Conservation (phyloP, 2,797 vertebrate species). For the Rhyacichthys aspro region DNA sequence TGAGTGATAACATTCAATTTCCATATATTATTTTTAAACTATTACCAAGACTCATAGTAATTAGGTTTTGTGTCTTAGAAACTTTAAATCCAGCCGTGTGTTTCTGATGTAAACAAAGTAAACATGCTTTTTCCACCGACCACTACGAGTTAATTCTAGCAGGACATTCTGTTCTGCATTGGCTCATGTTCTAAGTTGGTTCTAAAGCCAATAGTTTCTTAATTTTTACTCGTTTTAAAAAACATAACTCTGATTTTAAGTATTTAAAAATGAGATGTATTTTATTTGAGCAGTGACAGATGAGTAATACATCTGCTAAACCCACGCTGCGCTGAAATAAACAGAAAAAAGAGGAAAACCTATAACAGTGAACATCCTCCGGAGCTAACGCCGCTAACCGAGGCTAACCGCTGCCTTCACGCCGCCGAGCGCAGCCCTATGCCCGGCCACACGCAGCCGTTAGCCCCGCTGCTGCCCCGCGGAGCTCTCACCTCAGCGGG, state of each 20-base stretch:
- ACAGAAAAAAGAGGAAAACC: neutral
- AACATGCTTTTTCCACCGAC: neutral
- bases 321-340: neutral
- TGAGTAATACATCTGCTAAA: neutral
- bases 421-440: neutral
- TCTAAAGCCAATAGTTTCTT: neutral
- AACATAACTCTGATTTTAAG: too few relatives aligned
- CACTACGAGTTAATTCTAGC: too few relatives aligned
- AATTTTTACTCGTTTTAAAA: conserved; percentile 1
- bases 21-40: too few relatives aligned
- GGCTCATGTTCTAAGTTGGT: conserved; percentile 2
- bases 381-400: neutral
- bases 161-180: conserved; percentile 7
- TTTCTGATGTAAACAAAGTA: neutral
- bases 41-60: too few relatives aligned
- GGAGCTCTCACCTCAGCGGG: neutral
- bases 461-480: neutral
- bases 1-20: too few relatives aligned
- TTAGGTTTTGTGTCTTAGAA: too few relatives aligned
- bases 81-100: too few relatives aligned
- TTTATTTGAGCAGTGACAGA: neutral
- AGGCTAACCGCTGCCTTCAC: neutral
- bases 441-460: neutral
- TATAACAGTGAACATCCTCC: conserved; percentile 1
- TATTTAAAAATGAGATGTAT: too few relatives aligned